These are phyloP conservation scores for Chamaea fasciata DNA, from an alignment of 2,113 vertebrate species.

Conservation along the genomic window DNA sequence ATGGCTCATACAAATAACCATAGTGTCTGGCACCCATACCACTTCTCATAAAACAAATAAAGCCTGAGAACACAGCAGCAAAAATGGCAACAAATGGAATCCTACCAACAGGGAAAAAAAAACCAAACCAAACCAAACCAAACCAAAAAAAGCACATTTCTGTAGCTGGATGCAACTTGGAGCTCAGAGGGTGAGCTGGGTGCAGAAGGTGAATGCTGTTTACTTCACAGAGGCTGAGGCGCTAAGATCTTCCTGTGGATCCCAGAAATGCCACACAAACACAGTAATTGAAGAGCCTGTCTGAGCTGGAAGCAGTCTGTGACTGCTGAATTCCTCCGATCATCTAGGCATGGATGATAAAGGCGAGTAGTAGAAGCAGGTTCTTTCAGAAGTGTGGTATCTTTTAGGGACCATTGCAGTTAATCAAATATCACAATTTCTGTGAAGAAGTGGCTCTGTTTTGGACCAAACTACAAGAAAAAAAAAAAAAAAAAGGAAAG, in stretches of 20 bases:
- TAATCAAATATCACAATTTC: neutral
- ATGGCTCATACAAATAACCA: neutral
- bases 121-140: neutral
- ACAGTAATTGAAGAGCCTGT: neutral
- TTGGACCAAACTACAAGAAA: neutral
- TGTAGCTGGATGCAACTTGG: neutral
- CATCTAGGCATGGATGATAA: neutral
- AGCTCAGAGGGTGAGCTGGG: rapidly evolving
- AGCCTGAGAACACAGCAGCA: neutral
- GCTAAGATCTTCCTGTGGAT: neutral
- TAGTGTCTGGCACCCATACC: neutral
- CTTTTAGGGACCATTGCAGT: neutral
- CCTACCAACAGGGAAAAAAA: neutral
- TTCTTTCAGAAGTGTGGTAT: neutral
- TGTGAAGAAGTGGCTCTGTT: neutral
- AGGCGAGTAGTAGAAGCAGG: neutral
- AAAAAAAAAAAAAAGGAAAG: too few species aligned
- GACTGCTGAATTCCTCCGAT: neutral
- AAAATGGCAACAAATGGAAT: neutral
- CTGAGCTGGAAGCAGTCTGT: neutral
- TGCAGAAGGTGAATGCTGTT: neutral
- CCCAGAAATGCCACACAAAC: neutral
- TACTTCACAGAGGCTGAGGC: neutral
- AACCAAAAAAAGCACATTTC: neutral
- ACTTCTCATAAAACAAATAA: neutral